A percentile compares a stretch with the other conserved stretches of the same genome.
Conservation (phyloP, 2,888 invertebrate genomes). For the Mechanitis mazaeus region DNA sequence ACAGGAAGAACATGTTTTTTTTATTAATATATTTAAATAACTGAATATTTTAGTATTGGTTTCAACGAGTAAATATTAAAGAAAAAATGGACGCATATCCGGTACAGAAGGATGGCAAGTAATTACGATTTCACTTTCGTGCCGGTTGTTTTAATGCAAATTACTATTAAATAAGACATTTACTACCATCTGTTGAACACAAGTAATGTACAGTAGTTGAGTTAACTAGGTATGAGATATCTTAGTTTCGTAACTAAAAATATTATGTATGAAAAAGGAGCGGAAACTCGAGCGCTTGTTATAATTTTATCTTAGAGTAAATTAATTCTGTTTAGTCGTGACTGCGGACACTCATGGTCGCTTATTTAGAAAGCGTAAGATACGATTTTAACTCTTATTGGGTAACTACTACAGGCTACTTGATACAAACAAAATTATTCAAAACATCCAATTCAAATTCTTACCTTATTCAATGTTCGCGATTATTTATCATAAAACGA, state of each 20-base stretch:
- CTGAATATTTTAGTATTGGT: no score
- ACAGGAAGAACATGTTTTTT: no score
- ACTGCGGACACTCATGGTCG: slow-evolving; percentile 70
- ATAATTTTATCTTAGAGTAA: slow-evolving; percentile 47
- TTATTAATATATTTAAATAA: no score
- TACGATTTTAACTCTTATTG: slow-evolving; percentile 53
- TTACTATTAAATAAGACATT: no score
- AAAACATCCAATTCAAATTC: slow-evolving; percentile 34
- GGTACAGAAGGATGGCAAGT: slow-evolving; percentile 7
- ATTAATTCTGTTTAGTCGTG: slow-evolving; percentile 53
- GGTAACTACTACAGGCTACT: slow-evolving; percentile 45
- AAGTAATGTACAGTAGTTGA: not conserved
- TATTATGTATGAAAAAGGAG: slow-evolving; percentile 17
- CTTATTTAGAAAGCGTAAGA: slow-evolving; percentile 69
- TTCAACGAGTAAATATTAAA: no score
- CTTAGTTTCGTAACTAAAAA: not conserved
- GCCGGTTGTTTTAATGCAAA: no score
- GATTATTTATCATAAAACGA: slow-evolving; percentile 37
- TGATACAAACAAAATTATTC: slow-evolving; percentile 39
- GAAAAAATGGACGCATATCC: slow-evolving; percentile 1
- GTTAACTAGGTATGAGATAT: slow-evolving; percentile 1
- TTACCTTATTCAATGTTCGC: slow-evolving; percentile 57
- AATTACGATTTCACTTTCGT: slow-evolving; percentile 14
- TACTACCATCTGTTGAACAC: no score
- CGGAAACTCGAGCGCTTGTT: slow-evolving; percentile 31